Evolutionary conservation across 2,113 vertebrate species (phyloP).

Genomic region (Ginglymostoma cirratum): DNA sequence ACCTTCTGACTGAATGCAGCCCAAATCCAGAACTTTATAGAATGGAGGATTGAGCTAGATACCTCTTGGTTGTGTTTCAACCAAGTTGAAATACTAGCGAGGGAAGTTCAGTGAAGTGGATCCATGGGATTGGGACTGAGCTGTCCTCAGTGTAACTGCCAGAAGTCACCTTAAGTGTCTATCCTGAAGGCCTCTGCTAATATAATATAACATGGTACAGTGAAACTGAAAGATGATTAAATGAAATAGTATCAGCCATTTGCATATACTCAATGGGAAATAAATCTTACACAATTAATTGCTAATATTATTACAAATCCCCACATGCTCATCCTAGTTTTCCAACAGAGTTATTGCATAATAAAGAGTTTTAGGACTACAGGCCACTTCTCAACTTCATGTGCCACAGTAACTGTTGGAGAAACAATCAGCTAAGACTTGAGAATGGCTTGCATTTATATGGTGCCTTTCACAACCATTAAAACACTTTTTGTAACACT

Average conservation of each 20-base stretch:
- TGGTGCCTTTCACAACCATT: too few species aligned
- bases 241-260: not conserved
- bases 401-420: too few species aligned
- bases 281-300: not conserved
- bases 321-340: not conserved
- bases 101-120: not conserved
- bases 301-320: not conserved
- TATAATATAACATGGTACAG: not conserved
- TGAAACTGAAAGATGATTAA: not conserved
- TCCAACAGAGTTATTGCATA: not conserved
- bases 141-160: not conserved
- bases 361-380: too few species aligned
- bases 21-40: not conserved
- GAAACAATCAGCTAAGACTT: too few species aligned
- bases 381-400: too few species aligned
- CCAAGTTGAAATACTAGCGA: not conserved
- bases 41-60: not conserved
- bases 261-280: not conserved
- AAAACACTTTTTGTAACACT: too few species aligned
- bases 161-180: not conserved
- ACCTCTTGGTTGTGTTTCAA: not conserved
- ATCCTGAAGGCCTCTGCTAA: not conserved
- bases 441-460: too few species aligned
- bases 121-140: not conserved
- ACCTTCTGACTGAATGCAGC: not conserved